These are phyloP conservation scores for Acanthisitta chloris DNA, from an alignment of 2,113 vertebrate genomes.

Conservation along the genomic window DNA sequence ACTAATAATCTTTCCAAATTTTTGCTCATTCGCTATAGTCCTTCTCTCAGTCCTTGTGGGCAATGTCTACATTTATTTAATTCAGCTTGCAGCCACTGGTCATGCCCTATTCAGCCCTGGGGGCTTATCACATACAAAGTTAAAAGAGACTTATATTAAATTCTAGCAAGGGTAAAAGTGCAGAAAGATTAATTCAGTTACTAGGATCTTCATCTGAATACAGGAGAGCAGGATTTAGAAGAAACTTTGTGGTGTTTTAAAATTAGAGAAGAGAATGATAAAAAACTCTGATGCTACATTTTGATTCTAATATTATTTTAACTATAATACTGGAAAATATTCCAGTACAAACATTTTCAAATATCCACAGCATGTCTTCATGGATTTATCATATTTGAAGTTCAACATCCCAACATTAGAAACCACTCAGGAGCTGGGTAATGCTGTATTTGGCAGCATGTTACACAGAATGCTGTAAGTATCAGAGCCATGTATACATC, in stretches of 20 bases:
- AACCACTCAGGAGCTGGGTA: not conserved
- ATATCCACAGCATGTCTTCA: not conserved
- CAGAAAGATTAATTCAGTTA: not conserved
- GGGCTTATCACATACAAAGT: not conserved
- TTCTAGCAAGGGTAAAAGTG: not conserved
- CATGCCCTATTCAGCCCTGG: not conserved
- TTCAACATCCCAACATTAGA: not conserved
- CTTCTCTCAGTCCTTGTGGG: not conserved
- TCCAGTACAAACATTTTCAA: not conserved
- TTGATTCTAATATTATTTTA: not conserved
- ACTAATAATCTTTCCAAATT: not conserved
- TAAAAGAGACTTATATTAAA: not conserved
- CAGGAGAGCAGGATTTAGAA: not conserved
- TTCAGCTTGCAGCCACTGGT: not conserved
- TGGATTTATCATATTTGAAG: not conserved
- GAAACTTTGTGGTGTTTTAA: not conserved
- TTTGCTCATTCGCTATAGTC: not conserved
- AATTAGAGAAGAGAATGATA: not conserved
- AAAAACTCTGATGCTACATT: not conserved
- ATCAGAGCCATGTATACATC: accelerated
- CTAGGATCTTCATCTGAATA: not conserved
- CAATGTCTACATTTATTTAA: not conserved
- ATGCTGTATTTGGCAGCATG: not conserved
- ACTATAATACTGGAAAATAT: not conserved
- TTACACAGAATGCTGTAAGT: not conserved